phyloP scores from a whole-genome alignment of 2,888 invertebrate genomes.

The Tanytarsus gracilentus region DNA sequence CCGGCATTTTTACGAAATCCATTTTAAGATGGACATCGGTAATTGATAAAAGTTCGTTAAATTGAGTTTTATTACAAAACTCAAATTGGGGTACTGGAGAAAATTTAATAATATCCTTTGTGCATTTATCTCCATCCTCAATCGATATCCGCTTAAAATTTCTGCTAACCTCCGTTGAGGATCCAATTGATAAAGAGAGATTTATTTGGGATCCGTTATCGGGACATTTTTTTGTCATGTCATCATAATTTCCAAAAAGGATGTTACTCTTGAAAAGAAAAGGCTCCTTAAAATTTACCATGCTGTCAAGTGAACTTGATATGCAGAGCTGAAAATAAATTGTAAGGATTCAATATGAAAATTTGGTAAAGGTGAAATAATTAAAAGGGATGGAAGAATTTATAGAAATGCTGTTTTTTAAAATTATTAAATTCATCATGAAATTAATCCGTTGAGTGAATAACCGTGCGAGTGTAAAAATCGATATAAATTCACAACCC shows the following conservation, averaged over 20 bases:
- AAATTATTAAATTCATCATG: too few relatives aligned
- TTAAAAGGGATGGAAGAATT: background rate
- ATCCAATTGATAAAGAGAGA: constrained; percentile 1
- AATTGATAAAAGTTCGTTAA: background rate
- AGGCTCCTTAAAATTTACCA: constrained; percentile 41
- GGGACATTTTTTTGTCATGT: constrained; percentile 9
- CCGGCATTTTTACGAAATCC: constrained; percentile 20
- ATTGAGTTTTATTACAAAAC: constrained; percentile 9
- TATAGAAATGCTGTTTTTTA: too few relatives aligned
- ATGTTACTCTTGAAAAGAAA: constrained; percentile 39
- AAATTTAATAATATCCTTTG: constrained; percentile 20
- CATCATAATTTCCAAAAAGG: constrained; percentile 36
- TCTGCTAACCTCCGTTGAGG: background rate
- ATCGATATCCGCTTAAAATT: background rate
- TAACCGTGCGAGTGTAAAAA: background rate
- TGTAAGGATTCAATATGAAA: background rate
- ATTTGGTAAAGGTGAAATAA: constrained; percentile 10
- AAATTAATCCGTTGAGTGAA: too few relatives aligned
- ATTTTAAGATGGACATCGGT: background rate
- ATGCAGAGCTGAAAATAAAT: constrained; percentile 37
- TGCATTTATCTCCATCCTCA: background rate
- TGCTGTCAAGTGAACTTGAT: constrained; percentile 39
- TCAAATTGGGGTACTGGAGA: background rate
- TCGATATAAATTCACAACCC: background rate
- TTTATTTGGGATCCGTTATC: constrained; percentile 19